Evolutionary conservation across 1,140 invertebrate genomes (phyloP), one percentile per base, ranked within the genome.

Genomic region (Eriocheir sinensis): DNA sequence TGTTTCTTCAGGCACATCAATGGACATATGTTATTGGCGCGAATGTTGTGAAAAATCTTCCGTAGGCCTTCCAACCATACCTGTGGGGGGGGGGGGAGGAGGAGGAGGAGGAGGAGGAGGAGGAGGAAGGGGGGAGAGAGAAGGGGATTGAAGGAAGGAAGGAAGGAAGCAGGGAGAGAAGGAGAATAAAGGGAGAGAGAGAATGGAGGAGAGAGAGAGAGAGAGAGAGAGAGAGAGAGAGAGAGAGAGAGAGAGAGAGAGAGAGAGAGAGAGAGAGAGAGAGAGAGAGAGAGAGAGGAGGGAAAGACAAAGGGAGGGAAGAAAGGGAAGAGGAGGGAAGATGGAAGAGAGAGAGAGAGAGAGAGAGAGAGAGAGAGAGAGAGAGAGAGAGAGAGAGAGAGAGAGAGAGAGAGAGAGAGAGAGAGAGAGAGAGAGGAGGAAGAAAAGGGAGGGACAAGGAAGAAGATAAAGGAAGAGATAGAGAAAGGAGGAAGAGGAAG

Each of bases 1-100:
- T 99, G 99, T 98, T 99, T 99, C 97, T 99, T 99, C 96, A 99
- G 98, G 97, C 98, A 99, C 96, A 99, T 99, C 98, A 99, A 98
- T 83, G 99, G 99, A 97, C 99, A 99, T 96, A 99, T 98, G 97
- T 99, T 99, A 97, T 99, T 99, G 96, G 98, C 99, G 98, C 99
- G 99, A 96, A 99, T 99, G 97, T 99, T 99, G 97, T 99, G 99
- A 92, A 99, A 99, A 96, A 99, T 99, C 97, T 98, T 98, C 97
- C 99, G 97, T 96, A 99, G 97, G 96, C 98, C 98, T 97, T 99
- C 98, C 97, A 99, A 98, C 99, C 99, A 99, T 96, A 97, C 98
- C 99, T 99, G 97, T 96, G 97, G 91, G 83, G 81, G 72, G 72
- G 40, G 21, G 30, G 41, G 60, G 41, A 17, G 15, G 40, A 41